phyloP scores from a whole-genome alignment of 1,140 invertebrate genomes.

The Elymnias hypermnestra region DNA sequence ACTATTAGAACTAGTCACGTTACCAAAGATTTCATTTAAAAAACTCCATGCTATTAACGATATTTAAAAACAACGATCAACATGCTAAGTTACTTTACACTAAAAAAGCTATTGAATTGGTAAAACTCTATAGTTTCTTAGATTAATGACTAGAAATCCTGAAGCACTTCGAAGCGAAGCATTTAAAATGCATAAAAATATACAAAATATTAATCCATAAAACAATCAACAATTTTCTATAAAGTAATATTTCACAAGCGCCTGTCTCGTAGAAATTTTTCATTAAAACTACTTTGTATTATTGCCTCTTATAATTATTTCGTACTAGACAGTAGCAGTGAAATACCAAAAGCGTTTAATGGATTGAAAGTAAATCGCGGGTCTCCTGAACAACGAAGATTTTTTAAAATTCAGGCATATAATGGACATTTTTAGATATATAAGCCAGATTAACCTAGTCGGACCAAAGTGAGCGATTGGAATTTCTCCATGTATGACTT shows the following conservation, averaged over 20 bases:
- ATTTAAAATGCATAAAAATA: slow-evolving; percentile 28
- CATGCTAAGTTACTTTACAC: no score
- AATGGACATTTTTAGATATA: no score
- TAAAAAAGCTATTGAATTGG: no score
- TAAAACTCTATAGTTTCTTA: no score
- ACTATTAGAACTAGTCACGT: no score
- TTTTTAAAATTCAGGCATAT: no score
- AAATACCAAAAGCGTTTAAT: slow-evolving; percentile 28
- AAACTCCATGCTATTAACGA: no score
- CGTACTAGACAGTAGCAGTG: slow-evolving; percentile 35
- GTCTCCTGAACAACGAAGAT: slow-evolving; percentile 20
- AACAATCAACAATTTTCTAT: slow-evolving; percentile 13
- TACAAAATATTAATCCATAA: slow-evolving; percentile 16
- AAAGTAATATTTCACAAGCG: slow-evolving; percentile 20
- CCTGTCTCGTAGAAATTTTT: slow-evolving; percentile 36
- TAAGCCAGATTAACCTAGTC: no score
- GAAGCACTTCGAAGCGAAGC: slow-evolving; percentile 31
- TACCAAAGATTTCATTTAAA: no score
- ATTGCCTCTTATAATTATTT: slow-evolving; percentile 26
- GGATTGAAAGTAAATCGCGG: slow-evolving; percentile 26
- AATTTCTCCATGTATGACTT: no score
- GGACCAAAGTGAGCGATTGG: no score
- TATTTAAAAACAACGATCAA: no score
- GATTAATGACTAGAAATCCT: slow-evolving; percentile 23
- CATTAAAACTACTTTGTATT: slow-evolving; percentile 34